Percentiles rank a stretch among this genome's conserved stretches.
Evolutionary conservation across 2,888 invertebrate genomes (phyloP).

Genomic region (Netelia fuscicornis): DNA sequence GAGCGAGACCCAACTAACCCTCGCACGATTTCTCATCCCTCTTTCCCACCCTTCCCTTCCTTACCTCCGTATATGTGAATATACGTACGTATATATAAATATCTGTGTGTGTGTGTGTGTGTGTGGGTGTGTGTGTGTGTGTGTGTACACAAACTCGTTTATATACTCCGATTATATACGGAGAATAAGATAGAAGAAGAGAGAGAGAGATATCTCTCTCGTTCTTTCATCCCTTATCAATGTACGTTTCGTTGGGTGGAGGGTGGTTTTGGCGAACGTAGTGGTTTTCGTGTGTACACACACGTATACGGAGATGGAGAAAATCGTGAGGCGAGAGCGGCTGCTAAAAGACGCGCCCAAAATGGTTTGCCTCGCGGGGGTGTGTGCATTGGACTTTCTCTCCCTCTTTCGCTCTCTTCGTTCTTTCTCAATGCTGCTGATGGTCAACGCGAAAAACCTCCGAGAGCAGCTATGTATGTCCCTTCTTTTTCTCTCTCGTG

Average conservation of each 20-base stretch:
- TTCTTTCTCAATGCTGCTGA: slow-evolving; percentile 38
- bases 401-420: neutral
- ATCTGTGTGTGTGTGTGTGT: slow-evolving; percentile 16
- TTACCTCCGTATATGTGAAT: slow-evolving; percentile 55
- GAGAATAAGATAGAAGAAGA: neutral
- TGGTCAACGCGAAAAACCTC: slow-evolving; percentile 66
- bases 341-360: slow-evolving; percentile 82
- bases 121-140: slow-evolving; percentile 9
- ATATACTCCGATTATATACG: slow-evolving; percentile 55
- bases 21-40: slow-evolving; percentile 76
- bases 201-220: slow-evolving; percentile 37
- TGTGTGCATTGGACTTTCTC: slow-evolving; percentile 52
- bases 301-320: slow-evolving; percentile 28
- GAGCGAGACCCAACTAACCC: slow-evolving; percentile 77
- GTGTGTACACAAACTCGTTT: slow-evolving; percentile 44
- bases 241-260: slow-evolving; percentile 54
- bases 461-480: slow-evolving; percentile 42
- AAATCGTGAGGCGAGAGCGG: slow-evolving; percentile 57
- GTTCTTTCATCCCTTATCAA: slow-evolving; percentile 62
- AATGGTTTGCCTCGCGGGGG: slow-evolving; percentile 77
- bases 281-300: slow-evolving; percentile 59
- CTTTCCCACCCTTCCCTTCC: slow-evolving; percentile 65
- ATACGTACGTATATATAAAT: slow-evolving; percentile 11
- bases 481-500: slow-evolving; percentile 53
- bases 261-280: slow-evolving; percentile 40